A percentile compares a stretch with the other conserved stretches of the same genome.
phyloP scores from a whole-genome alignment of 2,888 invertebrate genomes.

The Cryptocheilus praepositus region DNA sequence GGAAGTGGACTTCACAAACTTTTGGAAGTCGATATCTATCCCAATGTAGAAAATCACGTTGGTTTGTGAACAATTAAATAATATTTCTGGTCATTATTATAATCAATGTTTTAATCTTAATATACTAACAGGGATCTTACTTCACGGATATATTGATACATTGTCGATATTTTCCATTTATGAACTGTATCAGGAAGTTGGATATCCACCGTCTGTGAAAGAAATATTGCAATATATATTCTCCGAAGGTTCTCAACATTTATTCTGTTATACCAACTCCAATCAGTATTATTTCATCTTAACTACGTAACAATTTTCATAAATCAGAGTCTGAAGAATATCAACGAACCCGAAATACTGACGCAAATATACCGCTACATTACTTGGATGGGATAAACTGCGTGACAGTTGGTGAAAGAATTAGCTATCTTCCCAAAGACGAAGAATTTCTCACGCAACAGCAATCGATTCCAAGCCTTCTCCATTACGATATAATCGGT shows the following conservation, averaged over 20 bases:
- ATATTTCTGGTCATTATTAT: not conserved
- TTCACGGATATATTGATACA: conserved; percentile 57
- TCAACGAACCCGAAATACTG: not conserved
- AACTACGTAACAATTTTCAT: not conserved
- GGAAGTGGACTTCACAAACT: conserved; percentile 77
- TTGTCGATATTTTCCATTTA: conserved; percentile 76
- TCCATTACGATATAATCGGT: no score
- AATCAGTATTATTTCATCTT: conserved; percentile 1
- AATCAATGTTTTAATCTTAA: conserved; percentile 3
- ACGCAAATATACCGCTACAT: conserved; percentile 20
- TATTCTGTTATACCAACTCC: no score
- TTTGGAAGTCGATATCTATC: conserved; percentile 76
- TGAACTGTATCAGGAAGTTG: conserved; percentile 74
- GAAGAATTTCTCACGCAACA: conserved; percentile 12
- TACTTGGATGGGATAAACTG: conserved; percentile 55
- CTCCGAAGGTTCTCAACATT: no score
- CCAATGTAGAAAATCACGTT: conserved; percentile 72
- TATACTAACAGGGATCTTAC: conserved; percentile 35
- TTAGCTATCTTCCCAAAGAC: conserved; percentile 48
- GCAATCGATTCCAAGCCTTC: no score
- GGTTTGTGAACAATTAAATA: conserved; percentile 65
- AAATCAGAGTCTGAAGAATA: not conserved
- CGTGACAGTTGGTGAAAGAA: conserved; percentile 56
- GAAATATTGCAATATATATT: conserved; percentile 65
- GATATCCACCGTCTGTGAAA: conserved; percentile 76